Percentiles rank a stretch among this genome's conserved stretches.
Conservation (phyloP, 1,140 invertebrate species). For the Drosophila hydei region DNA sequence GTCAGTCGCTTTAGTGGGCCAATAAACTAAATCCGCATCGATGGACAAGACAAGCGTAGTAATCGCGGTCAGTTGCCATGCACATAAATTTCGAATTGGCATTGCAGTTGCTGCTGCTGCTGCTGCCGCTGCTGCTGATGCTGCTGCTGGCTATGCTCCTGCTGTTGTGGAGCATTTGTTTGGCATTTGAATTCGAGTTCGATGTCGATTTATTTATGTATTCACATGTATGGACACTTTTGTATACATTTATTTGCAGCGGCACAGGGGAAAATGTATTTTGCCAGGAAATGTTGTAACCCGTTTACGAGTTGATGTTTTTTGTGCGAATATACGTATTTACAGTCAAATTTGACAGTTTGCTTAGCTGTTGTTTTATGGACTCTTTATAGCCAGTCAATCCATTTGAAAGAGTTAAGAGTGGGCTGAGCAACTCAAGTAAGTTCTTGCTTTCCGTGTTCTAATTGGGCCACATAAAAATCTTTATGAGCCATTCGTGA, state of each 20-base stretch:
- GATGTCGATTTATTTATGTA: conserved; percentile 70
- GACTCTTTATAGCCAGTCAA: conserved; percentile 19
- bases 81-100: conserved; percentile 76
- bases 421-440: background rate
- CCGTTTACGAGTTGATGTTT: conserved; percentile 44
- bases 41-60: conserved; percentile 52
- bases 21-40: conserved; percentile 69
- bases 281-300: conserved; percentile 32
- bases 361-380: conserved; percentile 42
- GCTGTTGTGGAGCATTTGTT: conserved; percentile 43
- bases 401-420: conserved; percentile 14
- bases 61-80: conserved; percentile 53
- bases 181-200: conserved; percentile 50
- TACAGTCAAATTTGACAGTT: conserved; percentile 63
- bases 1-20: conserved; percentile 76
- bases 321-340: conserved; percentile 43
- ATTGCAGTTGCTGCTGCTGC: conserved; percentile 32
- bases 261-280: conserved; percentile 6
- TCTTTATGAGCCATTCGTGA: conserved; percentile 14
- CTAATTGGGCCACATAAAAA: conserved; percentile 19
- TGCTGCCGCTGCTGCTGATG: background rate
- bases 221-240: conserved; percentile 40
- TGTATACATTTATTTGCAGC: conserved; percentile 50
- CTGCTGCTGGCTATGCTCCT: conserved; percentile 6
- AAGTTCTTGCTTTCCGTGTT: conserved; percentile 1